These are phyloP conservation scores for Microchrysa polita DNA, from an alignment of 2,888 invertebrate genomes.

Conservation along the genomic window DNA sequence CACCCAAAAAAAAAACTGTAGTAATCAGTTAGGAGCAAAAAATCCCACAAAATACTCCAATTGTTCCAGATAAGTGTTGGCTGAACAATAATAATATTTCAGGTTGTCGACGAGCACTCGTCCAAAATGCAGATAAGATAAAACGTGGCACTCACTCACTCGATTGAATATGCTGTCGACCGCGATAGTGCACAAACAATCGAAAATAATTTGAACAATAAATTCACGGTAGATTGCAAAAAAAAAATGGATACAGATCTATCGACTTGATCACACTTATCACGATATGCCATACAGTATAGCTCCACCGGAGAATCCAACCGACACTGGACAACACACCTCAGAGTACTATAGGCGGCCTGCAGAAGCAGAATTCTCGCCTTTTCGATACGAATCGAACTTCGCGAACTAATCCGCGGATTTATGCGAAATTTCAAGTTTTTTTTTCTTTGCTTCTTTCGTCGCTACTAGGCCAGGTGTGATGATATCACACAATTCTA, in stretches of 20 bases:
- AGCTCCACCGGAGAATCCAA: neutral
- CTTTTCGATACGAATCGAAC: neutral
- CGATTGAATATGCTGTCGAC: slow-evolving; percentile 7
- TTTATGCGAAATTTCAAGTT: slow-evolving; percentile 15
- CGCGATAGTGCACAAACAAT: slow-evolving; percentile 33
- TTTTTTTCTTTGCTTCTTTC: slow-evolving; percentile 19
- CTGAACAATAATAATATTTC: slow-evolving; percentile 11
- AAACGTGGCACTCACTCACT: slow-evolving; percentile 14
- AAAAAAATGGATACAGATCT: neutral
- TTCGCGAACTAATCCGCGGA: neutral
- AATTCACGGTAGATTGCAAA: slow-evolving; percentile 19
- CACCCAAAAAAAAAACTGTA: too few relatives aligned
- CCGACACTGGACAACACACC: neutral
- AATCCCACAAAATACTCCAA: neutral
- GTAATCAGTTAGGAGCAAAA: too few relatives aligned
- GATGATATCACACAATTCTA: slow-evolving; percentile 24
- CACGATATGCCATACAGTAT: neutral
- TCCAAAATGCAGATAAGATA: slow-evolving; percentile 30
- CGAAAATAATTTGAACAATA: slow-evolving; percentile 25
- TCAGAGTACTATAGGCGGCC: too few relatives aligned
- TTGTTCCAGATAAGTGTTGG: neutral
- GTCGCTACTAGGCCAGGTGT: neutral
- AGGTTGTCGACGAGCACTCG: slow-evolving; percentile 14
- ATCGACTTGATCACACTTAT: too few relatives aligned
- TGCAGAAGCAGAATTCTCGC: neutral